Base-by-base conservation (phyloP, 2,113 vertebrate species). In the Bombycilla garrulus region DNA sequence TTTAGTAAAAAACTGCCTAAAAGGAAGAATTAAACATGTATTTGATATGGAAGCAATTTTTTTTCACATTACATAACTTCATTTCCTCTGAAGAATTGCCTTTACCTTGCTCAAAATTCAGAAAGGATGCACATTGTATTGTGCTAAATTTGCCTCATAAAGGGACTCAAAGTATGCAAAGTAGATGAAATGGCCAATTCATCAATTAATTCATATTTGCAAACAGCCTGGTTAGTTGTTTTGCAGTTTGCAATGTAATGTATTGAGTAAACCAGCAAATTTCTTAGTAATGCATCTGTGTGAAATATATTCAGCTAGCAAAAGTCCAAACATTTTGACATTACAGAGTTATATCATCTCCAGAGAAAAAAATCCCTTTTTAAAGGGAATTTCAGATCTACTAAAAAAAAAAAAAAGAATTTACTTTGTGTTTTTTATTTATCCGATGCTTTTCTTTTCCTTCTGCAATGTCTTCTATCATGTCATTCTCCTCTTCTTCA, bases 401-500 rank as follows among this genome's bases (percentile, higher is more conserved):
- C 24, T 15, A 19, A 57, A 51, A 47, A 36, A 22, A 45, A 31
- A 21, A 16, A 45, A 12, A 6, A 33, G 45, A 82, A 38, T 98
- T 98, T 98, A 98, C 98, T 98, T 99, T 99, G 96, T 99, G 99
- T 98, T 99, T 98, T 91, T 98, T 99, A 97, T 99, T 99, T 96
- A 98, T 97, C 97, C 99, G 94, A 96, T 98, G 98, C 93, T 99
- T 99, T 92, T 98, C 98, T 82, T 98, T 98, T 93, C 98, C 98
- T 95, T 99, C 98, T 58, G 99, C 97, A 94, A 99, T 98, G 94
- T 99, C 99, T 95, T 99, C 99, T 98, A 99, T 99, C 97, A 99
- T 97, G 94, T 99, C 99, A 64, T 98, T 99, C 92, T 99, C 99
- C 12, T 99, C 99, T 11, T 99, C 99, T 97, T 99, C 99, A 83